phyloP scores from a whole-genome alignment of 1,140 invertebrate species.

The Drosophila insularis region DNA sequence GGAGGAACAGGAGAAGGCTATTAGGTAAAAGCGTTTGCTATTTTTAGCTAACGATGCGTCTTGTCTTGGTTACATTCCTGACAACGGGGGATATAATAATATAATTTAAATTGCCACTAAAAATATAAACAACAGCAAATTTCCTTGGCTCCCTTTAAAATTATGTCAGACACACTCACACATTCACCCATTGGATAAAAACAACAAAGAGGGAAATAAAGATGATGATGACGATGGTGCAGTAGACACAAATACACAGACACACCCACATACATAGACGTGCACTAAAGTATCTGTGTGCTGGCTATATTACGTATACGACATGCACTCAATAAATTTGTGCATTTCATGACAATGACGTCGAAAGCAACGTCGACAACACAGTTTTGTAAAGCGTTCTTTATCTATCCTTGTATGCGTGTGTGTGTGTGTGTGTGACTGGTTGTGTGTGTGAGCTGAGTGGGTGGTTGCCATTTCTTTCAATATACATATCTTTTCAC shows the following conservation, averaged over 20 bases:
- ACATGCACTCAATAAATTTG: conserved; percentile 70
- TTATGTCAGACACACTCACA: conserved; percentile 47
- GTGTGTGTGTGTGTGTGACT: conserved; percentile 3
- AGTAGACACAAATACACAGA: not conserved
- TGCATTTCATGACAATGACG: conserved; percentile 68
- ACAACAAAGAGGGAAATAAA: not conserved
- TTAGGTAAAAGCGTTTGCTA: conserved; percentile 28
- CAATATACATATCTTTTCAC: conserved; percentile 1
- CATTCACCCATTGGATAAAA: conserved; percentile 15
- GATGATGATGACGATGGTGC: not conserved
- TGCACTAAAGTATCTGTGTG: conserved; percentile 20
- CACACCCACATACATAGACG: not conserved
- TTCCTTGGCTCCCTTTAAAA: conserved; percentile 31
- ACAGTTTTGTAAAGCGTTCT: conserved; percentile 31
- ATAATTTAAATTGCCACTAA: conserved; percentile 64
- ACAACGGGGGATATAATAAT: conserved; percentile 17
- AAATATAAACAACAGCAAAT: conserved; percentile 58
- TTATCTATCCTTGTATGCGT: not conserved
- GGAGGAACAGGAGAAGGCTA: conserved; percentile 3
- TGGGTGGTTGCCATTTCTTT: conserved; percentile 40
- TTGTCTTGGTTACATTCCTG: conserved; percentile 31
- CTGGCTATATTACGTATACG: conserved; percentile 55
- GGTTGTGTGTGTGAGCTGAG: conserved; percentile 3
- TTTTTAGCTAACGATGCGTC: conserved; percentile 43
- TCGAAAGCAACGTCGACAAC: conserved; percentile 19